These are phyloP conservation scores for Lophotriccus pileatus DNA, from an alignment of 2,797 vertebrate genomes.

Conservation along the genomic window DNA sequence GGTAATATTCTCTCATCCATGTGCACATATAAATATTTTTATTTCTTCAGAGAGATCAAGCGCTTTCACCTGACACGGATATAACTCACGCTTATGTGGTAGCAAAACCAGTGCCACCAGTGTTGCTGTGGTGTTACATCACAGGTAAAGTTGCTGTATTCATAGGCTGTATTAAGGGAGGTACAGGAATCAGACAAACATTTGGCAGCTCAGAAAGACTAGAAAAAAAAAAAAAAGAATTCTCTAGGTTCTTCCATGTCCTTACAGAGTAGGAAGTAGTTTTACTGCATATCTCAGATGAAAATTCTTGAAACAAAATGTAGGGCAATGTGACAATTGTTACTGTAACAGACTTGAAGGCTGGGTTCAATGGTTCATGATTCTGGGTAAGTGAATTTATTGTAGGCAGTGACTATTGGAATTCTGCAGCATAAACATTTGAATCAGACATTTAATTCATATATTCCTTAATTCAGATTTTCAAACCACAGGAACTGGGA, in stretches of 20 bases:
- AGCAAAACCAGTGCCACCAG: background rate
- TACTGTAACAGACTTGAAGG: background rate
- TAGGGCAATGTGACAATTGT: background rate
- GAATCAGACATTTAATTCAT: background rate
- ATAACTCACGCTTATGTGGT: background rate
- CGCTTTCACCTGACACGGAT: background rate
- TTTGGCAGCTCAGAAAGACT: background rate
- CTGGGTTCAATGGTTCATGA: background rate
- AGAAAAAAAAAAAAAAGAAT: fast-evolving
- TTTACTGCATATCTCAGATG: background rate
- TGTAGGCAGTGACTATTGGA: background rate
- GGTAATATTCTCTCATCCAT: background rate
- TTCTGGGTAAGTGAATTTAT: background rate
- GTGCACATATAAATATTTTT: background rate
- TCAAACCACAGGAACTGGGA: background rate
- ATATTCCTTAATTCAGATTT: background rate
- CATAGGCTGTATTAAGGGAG: background rate
- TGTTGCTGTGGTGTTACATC: background rate
- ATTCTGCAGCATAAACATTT: background rate
- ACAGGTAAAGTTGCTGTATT: background rate
- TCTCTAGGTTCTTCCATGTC: background rate
- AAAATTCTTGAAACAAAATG: background rate
- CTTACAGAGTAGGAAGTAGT: background rate
- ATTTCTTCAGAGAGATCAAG: background rate
- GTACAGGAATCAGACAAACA: background rate